These are phyloP conservation scores for Nasonia oneida DNA, from an alignment of 2,888 invertebrate species.

Conservation along the genomic window DNA sequence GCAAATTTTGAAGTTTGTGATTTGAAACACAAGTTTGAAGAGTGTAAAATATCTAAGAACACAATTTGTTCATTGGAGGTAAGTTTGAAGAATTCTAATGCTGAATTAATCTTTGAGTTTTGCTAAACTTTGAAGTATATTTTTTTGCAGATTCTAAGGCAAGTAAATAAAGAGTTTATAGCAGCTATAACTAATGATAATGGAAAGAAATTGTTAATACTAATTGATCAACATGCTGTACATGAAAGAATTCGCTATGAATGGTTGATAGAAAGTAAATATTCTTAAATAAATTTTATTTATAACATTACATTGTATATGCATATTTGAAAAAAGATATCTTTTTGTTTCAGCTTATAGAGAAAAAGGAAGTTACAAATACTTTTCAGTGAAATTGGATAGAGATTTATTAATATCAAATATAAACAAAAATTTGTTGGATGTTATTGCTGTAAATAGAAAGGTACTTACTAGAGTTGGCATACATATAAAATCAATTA, in stretches of 20 bases:
- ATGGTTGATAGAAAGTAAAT: constrained; percentile 82
- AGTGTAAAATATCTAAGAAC: constrained; percentile 49
- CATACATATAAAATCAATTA: constrained; percentile 78
- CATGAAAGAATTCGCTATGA: constrained; percentile 92
- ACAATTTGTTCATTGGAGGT: constrained; percentile 58
- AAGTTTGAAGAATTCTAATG: constrained; percentile 13
- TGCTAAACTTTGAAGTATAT: constrained; percentile 7
- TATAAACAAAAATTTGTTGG: constrained; percentile 64
- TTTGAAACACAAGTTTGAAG: constrained; percentile 38
- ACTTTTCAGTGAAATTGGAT: constrained; percentile 68
- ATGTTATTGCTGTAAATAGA: constrained; percentile 65
- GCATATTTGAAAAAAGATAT: not conserved
- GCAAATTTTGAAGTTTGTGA: constrained; percentile 42
- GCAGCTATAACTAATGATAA: constrained; percentile 79
- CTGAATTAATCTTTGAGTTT: not conserved
- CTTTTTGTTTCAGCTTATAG: constrained; percentile 79
- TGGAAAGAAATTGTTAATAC: constrained; percentile 81
- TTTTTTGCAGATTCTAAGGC: constrained; percentile 83
- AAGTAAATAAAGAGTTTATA: constrained; percentile 89
- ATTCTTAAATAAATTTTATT: constrained; percentile 15
- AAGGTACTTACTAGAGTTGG: constrained; percentile 83
- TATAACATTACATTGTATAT: constrained; percentile 12
- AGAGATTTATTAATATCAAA: constrained; percentile 69
- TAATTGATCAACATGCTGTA: constrained; percentile 94
- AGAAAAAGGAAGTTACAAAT: constrained; percentile 69